These are phyloP conservation scores for Andricus grossulariae DNA, from an alignment of 1,140 invertebrate species.

Conservation along the genomic window DNA sequence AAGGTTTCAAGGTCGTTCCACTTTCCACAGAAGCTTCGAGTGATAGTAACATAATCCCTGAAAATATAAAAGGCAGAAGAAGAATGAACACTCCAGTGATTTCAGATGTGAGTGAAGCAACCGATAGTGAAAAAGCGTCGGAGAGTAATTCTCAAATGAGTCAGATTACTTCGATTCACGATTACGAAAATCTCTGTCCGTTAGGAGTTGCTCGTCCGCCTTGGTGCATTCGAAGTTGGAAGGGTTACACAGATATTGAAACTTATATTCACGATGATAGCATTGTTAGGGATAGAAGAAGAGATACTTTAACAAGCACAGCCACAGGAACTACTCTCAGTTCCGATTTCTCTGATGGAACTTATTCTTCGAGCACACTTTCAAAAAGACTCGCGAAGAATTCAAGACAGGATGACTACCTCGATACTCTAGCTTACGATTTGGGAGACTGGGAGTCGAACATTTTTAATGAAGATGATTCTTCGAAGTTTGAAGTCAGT, in stretches of 20 bases:
- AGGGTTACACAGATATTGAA: conserved; percentile 81
- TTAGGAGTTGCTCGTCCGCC: conserved; percentile 81
- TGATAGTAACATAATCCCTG: conserved; percentile 26
- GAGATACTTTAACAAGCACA: conserved; percentile 77
- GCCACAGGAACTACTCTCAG: conserved; percentile 66
- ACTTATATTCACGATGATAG: conserved; percentile 81
- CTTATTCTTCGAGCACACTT: conserved; percentile 73
- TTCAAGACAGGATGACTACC: conserved; percentile 77
- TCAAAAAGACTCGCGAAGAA: conserved; percentile 63
- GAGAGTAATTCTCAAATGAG: conserved; percentile 67
- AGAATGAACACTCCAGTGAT: conserved; percentile 53
- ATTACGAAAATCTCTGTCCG: conserved; percentile 83
- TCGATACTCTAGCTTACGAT: conserved; percentile 76
- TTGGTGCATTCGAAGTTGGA: conserved; percentile 83
- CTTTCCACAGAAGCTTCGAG: conserved; percentile 30
- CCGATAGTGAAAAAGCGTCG: conserved; percentile 1
- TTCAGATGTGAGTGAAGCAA: conserved; percentile 45
- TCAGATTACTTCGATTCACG: conserved; percentile 80
- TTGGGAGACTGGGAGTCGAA: conserved; percentile 67
- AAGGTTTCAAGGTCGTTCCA: neutral
- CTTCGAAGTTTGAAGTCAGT: conserved; percentile 36
- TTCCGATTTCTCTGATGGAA: conserved; percentile 66
- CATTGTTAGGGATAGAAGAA: conserved; percentile 77
- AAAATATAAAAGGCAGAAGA: conserved; percentile 48
- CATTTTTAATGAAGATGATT: conserved; percentile 43